Evolutionary conservation across 37 sponge, comb jelly and placozoan genomes (phyloP), one percentile per base, ranked within the genome.

Genomic region (Theonella swinhoei): DNA sequence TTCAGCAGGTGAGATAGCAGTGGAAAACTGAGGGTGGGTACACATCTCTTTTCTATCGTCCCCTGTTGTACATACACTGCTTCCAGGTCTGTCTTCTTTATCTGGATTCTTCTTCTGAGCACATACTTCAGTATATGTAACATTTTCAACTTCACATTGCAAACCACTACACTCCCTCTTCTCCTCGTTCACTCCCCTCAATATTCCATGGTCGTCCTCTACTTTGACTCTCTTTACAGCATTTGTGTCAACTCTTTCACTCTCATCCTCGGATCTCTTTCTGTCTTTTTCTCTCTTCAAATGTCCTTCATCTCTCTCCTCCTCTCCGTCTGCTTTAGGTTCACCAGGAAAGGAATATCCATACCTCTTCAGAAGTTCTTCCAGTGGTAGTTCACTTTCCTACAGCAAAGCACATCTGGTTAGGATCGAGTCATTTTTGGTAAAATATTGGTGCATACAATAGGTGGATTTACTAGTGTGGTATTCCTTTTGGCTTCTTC

Each of bases 301-400:
- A 2, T 1, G 29, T 54, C 60, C 62, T 26, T 54, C 28, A n/a
- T 54, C 33, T 38, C 25, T 29, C 59, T 75, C 84, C 38, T 39
- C 28, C n/a, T 41, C 36, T 72, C 32, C 37, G 9, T 0, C 33
- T 22, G 1, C 79, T 26, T 41, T 38, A 0, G 31, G 33, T 2
- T 58, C 29, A 9, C 60, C 71, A 25, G 24, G n/a, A 3, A 32
- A 22, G 29, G 72, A 28, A 62, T 87, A 90, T 0, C 91, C 88
- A 73, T 94, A 94, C 22, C 73, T 43, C 42, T 88, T 75, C 0
- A 94, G 81, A 23, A 94, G 71, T 39, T 84, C 47, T 32, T 94
- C 92, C 32, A 89, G 60, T 29, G 94, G 94, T 73, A 89, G 80
- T 25, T 89, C 79, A 17, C 79, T 40, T 38, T 86, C 88, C 92